These are phyloP conservation scores for Plusia festucae DNA, from an alignment of 2,888 invertebrate species.

Conservation along the genomic window DNA sequence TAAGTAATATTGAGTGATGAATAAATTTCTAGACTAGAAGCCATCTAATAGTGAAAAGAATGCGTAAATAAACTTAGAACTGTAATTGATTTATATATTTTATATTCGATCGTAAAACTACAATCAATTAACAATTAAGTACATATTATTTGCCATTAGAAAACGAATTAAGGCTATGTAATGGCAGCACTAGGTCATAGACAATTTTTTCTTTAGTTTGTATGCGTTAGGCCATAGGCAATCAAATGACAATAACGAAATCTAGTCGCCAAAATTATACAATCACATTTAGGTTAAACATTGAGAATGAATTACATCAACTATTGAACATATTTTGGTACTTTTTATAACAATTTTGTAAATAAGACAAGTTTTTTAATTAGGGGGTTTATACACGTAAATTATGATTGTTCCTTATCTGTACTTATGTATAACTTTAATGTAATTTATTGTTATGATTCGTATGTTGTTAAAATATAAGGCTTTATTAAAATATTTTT, in stretches of 20 bases:
- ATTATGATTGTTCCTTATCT: slow-evolving; percentile 79
- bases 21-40: background rate
- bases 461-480: slow-evolving; percentile 84
- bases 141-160: background rate
- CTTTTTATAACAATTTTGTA: slow-evolving; percentile 44
- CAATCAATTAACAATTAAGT: background rate
- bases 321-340: slow-evolving; percentile 54
- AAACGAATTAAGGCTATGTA: background rate
- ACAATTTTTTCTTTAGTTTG: slow-evolving; percentile 26
- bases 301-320: slow-evolving; percentile 59
- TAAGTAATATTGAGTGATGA: background rate
- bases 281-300: slow-evolving; percentile 56
- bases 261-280: slow-evolving; percentile 60
- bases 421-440: slow-evolving; percentile 77
- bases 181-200: slow-evolving; percentile 1
- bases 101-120: background rate
- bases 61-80: background rate
- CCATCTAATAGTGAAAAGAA: background rate
- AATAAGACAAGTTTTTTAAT: slow-evolving; percentile 56
- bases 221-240: slow-evolving; percentile 51
- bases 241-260: slow-evolving; percentile 53
- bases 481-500: slow-evolving; percentile 69
- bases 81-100: too few species aligned
- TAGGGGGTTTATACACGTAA: slow-evolving; percentile 46
- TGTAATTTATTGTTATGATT: slow-evolving; percentile 83